Evolutionary conservation across 1,140 invertebrate genomes (phyloP).

Genomic region (Dreissena polymorpha): DNA sequence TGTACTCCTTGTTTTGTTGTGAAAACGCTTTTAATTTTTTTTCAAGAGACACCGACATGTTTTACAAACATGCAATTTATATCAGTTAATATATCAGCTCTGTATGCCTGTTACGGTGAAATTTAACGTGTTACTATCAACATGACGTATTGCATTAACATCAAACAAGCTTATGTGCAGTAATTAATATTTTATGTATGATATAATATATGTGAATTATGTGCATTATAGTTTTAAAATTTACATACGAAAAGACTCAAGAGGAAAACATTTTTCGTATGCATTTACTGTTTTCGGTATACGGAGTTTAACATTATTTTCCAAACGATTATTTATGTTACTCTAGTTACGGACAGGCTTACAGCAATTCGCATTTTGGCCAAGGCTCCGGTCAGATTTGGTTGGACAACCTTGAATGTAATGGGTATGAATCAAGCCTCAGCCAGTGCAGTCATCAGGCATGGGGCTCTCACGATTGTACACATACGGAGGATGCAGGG

Average conservation of each 20-base stretch:
- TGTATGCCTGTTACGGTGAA: not conserved
- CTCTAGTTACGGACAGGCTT: constrained; percentile 13
- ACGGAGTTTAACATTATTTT: not conserved
- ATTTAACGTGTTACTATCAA: not conserved
- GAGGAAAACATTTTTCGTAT: not conserved
- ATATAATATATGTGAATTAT: not conserved
- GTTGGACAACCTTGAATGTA: constrained; percentile 2
- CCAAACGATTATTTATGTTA: not conserved
- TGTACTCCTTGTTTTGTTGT: not conserved
- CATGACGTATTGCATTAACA: not conserved
- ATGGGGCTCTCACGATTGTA: constrained; percentile 2
- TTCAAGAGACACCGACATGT: not conserved
- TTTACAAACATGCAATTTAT: not conserved
- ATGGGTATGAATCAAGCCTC: constrained; percentile 12
- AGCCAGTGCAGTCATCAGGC: not conserved
- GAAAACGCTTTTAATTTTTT: not conserved
- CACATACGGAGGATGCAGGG: constrained; percentile 13
- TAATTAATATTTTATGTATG: not conserved
- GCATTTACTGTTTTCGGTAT: not conserved
- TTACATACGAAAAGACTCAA: not conserved
- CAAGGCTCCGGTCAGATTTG: not conserved
- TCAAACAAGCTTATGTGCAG: not conserved
- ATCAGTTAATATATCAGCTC: not conserved
- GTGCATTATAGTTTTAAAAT: not conserved
- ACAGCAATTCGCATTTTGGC: constrained; percentile 6